Percentiles rank a stretch among this genome's conserved stretches.
These are phyloP conservation scores for Monochamus saltuarius DNA, from an alignment of 1,140 invertebrate genomes.

Conservation along the genomic window DNA sequence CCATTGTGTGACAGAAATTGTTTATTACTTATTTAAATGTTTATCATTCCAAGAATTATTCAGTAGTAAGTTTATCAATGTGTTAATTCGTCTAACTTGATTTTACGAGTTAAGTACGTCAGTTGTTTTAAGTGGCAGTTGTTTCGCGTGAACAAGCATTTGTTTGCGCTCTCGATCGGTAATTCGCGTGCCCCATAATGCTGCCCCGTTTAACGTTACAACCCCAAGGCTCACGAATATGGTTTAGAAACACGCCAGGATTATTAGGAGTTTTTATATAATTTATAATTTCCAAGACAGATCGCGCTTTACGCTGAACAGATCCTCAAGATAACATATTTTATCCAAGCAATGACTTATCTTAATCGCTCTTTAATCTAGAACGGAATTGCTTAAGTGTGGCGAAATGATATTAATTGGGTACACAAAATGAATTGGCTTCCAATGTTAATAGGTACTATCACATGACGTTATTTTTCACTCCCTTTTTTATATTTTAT, in stretches of 20 bases:
- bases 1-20: too few relatives aligned
- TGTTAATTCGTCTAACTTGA: slow-evolving; percentile 34
- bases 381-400: slow-evolving; percentile 21
- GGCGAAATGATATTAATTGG: slow-evolving; percentile 13
- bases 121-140: slow-evolving; percentile 51
- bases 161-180: slow-evolving; percentile 53
- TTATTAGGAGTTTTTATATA: slow-evolving; percentile 49
- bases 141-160: slow-evolving; percentile 54
- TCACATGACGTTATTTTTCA: too few relatives aligned
- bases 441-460: too few relatives aligned
- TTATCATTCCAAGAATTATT: too few relatives aligned
- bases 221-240: slow-evolving; percentile 47
- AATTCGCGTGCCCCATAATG: slow-evolving; percentile 52
- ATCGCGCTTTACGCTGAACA: not conserved
- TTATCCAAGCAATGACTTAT: slow-evolving; percentile 19
- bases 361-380: slow-evolving; percentile 15
- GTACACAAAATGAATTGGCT: slow-evolving; percentile 16
- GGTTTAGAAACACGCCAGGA: slow-evolving; percentile 43
- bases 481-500: too few relatives aligned
- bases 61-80: slow-evolving; percentile 9
- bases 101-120: slow-evolving; percentile 42
- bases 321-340: slow-evolving; percentile 2
- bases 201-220: slow-evolving; percentile 52
- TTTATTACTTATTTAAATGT: too few relatives aligned
- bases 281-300: slow-evolving; percentile 45